Base-by-base conservation (phyloP, 2,888 invertebrate species). In the Litoditis marina region DNA sequence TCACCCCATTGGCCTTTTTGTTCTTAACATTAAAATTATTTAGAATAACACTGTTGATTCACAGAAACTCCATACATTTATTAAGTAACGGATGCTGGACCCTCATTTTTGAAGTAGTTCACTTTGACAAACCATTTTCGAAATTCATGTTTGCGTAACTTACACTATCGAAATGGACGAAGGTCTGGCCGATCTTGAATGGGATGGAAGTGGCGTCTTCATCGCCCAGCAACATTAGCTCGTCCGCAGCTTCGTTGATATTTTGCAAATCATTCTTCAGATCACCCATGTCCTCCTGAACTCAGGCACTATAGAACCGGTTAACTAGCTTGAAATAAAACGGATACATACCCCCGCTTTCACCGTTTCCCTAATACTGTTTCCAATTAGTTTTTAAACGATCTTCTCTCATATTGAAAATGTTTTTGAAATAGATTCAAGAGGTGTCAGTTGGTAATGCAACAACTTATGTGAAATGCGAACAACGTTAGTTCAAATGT, bases 201-300 rank as follows among this genome's bases (percentile, higher is more conserved):
- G 85, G 85, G 58, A 86, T 79, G 1, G 69, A 60, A 16, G 62
- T 53, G 6, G 69, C 69, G 42, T 76, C 79, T 19, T 88, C 77
- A 54, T 91, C 92, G 42, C 84, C 84, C 30, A 93, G 85, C 72
- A 89, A 87, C 63, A 94, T 86, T 85, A 95, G 90, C 81, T 93
- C 93, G 69, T 85, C 84, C 47, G 88, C 88, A 0, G 94, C 95
- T 86, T 96, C 94, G 84, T 92, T 91, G 47, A 95, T 86, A 85
- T 92, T 94, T 83, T 92, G 91, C 69, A 94, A 85, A 79, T 92
- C 91, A 84, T 92, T 92, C 88, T 89, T 82, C 6, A 72, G 47
- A n/a, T 62, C 61, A 44, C 63, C 52, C 54, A 78, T 51, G 28
- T 81, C 74, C 4, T 63, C 68, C 59, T 86, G 83, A 28, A 68